Evolutionary conservation across 2,113 vertebrate species (phyloP).

Genomic region (Albula glossodonta): DNA sequence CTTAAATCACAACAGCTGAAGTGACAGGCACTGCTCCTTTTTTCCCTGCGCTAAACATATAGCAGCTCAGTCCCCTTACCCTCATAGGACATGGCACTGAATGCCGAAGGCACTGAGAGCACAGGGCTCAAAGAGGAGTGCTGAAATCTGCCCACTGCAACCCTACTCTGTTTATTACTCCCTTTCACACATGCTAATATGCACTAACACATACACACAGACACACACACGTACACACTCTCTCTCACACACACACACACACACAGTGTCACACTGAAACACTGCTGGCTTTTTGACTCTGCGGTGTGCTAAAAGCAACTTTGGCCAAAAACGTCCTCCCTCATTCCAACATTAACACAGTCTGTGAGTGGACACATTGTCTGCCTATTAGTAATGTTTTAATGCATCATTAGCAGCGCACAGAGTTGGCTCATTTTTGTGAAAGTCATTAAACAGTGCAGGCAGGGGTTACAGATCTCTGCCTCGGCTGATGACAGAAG

Average conservation of each 20-base stretch:
- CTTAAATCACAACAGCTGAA: constrained; percentile 84
- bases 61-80: constrained; percentile 44
- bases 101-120: constrained; percentile 29
- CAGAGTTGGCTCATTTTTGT: not conserved
- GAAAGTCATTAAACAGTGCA: constrained; percentile 19
- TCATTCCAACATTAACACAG: not conserved
- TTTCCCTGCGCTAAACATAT: constrained; percentile 41
- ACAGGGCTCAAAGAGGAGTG: constrained; percentile 33
- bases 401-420: not conserved
- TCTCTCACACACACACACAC: not conserved
- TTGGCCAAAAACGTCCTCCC: not conserved
- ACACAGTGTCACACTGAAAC: constrained; percentile 26
- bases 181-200: not conserved
- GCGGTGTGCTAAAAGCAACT: not conserved
- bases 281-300: constrained; percentile 14
- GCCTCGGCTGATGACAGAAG: constrained; percentile 9
- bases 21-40: constrained; percentile 58
- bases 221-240: not conserved
- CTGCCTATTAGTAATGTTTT: constrained; percentile 12
- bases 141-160: not conserved
- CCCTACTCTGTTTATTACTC: not conserved
- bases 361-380: not conserved
- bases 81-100: constrained; percentile 40
- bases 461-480: not conserved
- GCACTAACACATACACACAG: not conserved